Evolutionary conservation across 2,888 invertebrate genomes (phyloP), one percentile per base, ranked within the genome.

Genomic region (Pegoplata infirma): DNA sequence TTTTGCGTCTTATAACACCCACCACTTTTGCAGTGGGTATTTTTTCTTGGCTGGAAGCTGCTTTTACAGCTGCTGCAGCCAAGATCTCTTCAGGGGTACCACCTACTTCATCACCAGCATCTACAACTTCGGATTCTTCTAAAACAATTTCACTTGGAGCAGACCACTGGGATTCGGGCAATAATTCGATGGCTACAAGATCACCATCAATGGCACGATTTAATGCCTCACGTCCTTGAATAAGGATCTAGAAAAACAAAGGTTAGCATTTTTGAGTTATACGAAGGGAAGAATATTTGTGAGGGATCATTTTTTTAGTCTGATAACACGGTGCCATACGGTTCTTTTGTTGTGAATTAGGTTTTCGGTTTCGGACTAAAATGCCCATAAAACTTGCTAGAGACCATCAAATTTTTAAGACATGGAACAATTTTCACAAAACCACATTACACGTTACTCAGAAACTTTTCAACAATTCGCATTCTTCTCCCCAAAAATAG

Each of bases 191-290:
- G 5, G 97, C 99, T 5, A 99, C 98, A 46, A 94, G 90, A 87
- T 99, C 99, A 5, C 97, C 98, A 87, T 99, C 96, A 0, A 99
- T 95, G 2, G 98, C 97, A 78, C 99, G 92, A 89, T 99, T 99
- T 68, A 98, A 92, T 63, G 96, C 93, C 66, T 92, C 91, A 75
- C 94, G 92, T 1, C 98, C 97, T 93, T 97, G 97, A 17, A 98
- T 91, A 6, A 97, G 90, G 78, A 97, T 92, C 95, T 95, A 82
- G 7, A 85, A 49, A 5, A 46, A n/a, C n/a, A n/a, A n/a, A n/a
- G n/a, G n/a, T n/a, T n/a, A n/a, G n/a, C n/a, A n/a, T n/a, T n/a
- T n/a, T n/a, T n/a, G n/a, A n/a, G n/a, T n/a, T n/a, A n/a, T n/a
- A n/a, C n/a, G n/a, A n/a, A n/a, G n/a, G n/a, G n/a, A n/a, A n/a